Evolutionary conservation across 2,113 vertebrate species (phyloP).

Genomic region (Ptilorrhoa leucosticta): DNA sequence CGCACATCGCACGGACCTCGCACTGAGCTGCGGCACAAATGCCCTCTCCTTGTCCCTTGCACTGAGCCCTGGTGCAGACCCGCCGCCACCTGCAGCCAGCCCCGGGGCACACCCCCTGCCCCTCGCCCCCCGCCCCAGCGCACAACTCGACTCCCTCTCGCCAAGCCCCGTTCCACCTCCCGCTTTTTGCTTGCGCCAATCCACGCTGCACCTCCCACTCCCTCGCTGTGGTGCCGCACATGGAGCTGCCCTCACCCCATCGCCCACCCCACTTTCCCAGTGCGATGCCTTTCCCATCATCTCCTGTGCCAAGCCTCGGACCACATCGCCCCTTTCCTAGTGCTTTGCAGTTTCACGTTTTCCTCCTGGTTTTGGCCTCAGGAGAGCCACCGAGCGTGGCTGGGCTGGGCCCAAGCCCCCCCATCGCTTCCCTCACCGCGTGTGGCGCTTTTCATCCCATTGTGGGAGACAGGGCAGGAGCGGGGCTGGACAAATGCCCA

Average conservation of each 20-base stretch:
- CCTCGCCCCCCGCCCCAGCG: rapidly evolving
- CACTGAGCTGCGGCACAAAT: neutral
- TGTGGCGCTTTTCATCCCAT: neutral
- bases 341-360: neutral
- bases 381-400: rapidly evolving
- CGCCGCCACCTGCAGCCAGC: neutral
- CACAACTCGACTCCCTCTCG: rapidly evolving
- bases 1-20: neutral
- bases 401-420: neutral
- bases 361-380: neutral
- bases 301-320: neutral
- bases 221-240: neutral
- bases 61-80: neutral
- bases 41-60: neutral
- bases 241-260: neutral
- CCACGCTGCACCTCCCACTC: rapidly evolving
- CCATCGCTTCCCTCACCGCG: rapidly evolving
- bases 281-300: rapidly evolving
- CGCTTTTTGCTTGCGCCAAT: neutral
- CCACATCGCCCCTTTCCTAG: neutral
- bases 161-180: neutral
- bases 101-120: rapidly evolving
- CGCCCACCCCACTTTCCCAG: rapidly evolving
- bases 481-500: rapidly evolving
- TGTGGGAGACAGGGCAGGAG: neutral